A percentile compares a stretch with the other conserved stretches of the same genome.
Evolutionary conservation across 2,113 vertebrate genomes (phyloP).

Genomic region (rabbit (Oryctolagus cuniculus)): mOryCun1.1 NC_091440.1:120962501-120963000

Average conservation of each 20-base stretch:
- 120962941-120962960: conserved; percentile 56
- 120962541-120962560: background rate
- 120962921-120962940: conserved; percentile 79
- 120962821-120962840: conserved; percentile 73
- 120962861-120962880: conserved; percentile 73
- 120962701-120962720: conserved; percentile 75
- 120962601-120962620: background rate
- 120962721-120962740: conserved; percentile 77
- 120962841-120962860: conserved; percentile 68
- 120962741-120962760: conserved; percentile 77
- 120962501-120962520: background rate
- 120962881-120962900: conserved; percentile 76
- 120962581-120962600: background rate
- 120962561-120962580: background rate
- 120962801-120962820: conserved; percentile 70
- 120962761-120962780: conserved; percentile 80
- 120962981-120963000: conserved; percentile 47
- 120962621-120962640: conserved; percentile 11
- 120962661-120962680: conserved; percentile 84
- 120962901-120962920: conserved; percentile 76
- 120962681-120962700: conserved; percentile 86
- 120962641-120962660: conserved; percentile 82
- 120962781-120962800: conserved; percentile 75
- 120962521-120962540: background rate
- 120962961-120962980: conserved; percentile 19